Percentiles rank a stretch among this genome's conserved stretches.
These are phyloP conservation scores for Tylochromis polylepis DNA, from an alignment of 2,113 vertebrate genomes.

Conservation along the genomic window DNA sequence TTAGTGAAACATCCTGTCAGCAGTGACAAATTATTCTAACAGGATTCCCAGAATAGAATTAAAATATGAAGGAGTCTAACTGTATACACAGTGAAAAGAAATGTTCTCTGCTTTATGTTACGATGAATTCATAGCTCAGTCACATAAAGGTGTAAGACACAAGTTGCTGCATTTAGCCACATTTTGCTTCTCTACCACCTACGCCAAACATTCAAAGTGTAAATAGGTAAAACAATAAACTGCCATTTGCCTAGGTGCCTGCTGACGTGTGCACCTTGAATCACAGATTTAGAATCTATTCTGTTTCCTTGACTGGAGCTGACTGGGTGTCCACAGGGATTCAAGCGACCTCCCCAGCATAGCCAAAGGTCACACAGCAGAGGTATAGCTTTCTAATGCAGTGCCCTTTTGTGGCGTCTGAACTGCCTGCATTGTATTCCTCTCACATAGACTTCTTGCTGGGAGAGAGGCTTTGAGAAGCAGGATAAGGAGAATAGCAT, in stretches of 20 bases:
- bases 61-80: background rate
- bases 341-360: conserved; percentile 56
- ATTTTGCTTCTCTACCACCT: background rate
- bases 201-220: conserved; percentile 6
- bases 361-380: conserved; percentile 68
- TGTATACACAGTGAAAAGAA: background rate
- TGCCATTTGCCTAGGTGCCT: conserved; percentile 51
- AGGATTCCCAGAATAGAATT: background rate
- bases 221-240: conserved; percentile 53
- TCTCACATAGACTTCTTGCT: conserved; percentile 63
- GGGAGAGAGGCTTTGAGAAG: conserved; percentile 63
- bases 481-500: conserved; percentile 63
- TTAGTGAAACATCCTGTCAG: background rate
- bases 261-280: conserved; percentile 22
- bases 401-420: conserved; percentile 68
- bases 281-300: conserved; percentile 62
- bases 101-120: background rate
- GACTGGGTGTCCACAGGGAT: conserved; percentile 63
- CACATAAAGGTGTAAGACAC: background rate
- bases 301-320: conserved; percentile 50
- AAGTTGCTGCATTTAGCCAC: background rate
- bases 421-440: conserved; percentile 65
- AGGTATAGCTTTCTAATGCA: conserved; percentile 71
- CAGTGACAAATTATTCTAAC: background rate
- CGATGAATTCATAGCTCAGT: background rate